Percentiles rank a stretch among this genome's conserved stretches.
Evolutionary conservation across 1,140 invertebrate species (phyloP).

Genomic region (Diuraphis noxia): DNA sequence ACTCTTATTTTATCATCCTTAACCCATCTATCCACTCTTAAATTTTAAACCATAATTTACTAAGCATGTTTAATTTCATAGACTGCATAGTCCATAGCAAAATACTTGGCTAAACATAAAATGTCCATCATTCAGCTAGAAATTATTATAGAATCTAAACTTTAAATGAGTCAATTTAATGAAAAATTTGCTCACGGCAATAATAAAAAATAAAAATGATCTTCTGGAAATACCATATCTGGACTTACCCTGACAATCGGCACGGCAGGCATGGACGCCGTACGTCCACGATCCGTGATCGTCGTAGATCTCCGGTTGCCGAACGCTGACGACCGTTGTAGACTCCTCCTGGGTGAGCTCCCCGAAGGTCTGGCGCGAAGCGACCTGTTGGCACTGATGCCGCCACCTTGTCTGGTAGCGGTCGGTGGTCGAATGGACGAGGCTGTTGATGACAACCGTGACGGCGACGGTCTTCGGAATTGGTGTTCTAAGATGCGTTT

Average conservation of each 20-base stretch:
- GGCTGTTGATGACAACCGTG: neutral
- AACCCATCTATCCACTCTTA: neutral
- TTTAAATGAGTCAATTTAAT: neutral
- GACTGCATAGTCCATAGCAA: neutral
- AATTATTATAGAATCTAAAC: neutral
- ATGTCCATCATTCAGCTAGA: neutral
- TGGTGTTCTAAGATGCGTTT: constrained; percentile 37
- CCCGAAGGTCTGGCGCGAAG: neutral
- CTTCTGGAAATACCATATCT: neutral
- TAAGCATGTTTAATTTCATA: neutral
- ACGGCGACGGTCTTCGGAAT: constrained; percentile 15
- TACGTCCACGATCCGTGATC: constrained; percentile 29
- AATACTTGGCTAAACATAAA: neutral
- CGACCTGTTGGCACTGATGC: neutral
- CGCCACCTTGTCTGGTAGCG: neutral
- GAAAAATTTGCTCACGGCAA: neutral
- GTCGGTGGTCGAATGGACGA: neutral
- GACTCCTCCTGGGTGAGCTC: constrained; percentile 31
- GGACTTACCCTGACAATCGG: constrained; percentile 15
- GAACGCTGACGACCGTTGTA: constrained; percentile 32
- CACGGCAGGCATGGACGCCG: constrained; percentile 32
- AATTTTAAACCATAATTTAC: neutral
- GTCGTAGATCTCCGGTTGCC: constrained; percentile 16
- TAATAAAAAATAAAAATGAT: no score
- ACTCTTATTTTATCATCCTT: neutral